phyloP scores from a whole-genome alignment of 2,888 invertebrate genomes.

The Polyploca ridens region DNA sequence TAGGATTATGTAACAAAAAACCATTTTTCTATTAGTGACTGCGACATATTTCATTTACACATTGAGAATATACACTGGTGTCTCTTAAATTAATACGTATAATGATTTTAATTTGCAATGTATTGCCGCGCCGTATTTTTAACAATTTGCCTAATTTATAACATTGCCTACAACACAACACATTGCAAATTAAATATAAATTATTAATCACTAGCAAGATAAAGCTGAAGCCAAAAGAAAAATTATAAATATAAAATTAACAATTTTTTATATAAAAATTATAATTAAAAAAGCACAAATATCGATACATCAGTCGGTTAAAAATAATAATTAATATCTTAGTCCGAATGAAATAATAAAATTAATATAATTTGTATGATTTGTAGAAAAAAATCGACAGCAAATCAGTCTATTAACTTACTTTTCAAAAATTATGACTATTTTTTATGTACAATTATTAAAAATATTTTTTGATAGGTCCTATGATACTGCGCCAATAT shows the following conservation, averaged over 20 bases:
- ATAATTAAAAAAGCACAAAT: constrained; percentile 46
- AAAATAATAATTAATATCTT: constrained; percentile 53
- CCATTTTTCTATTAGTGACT: background rate
- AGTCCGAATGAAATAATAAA: constrained; percentile 50
- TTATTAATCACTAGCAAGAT: constrained; percentile 52
- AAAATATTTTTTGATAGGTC: constrained; percentile 32
- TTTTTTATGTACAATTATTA: constrained; percentile 66
- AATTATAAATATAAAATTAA: constrained; percentile 45
- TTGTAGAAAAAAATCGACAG: constrained; percentile 61
- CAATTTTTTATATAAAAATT: constrained; percentile 33
- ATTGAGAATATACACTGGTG: constrained; percentile 56
- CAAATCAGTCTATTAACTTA: constrained; percentile 82
- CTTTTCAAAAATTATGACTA: constrained; percentile 67
- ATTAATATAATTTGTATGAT: constrained; percentile 27
- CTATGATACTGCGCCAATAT: constrained; percentile 39
- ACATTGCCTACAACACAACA: constrained; percentile 43
- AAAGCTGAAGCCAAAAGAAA: constrained; percentile 66
- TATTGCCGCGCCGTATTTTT: constrained; percentile 34
- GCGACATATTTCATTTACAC: constrained; percentile 31
- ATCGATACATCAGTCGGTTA: constrained; percentile 70
- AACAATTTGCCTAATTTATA: constrained; percentile 44
- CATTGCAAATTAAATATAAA: constrained; percentile 48
- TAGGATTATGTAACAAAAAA: background rate
- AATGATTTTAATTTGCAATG: constrained; percentile 45
- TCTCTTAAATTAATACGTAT: constrained; percentile 21